Conservation (phyloP, 2,888 invertebrate species). For the Drosophila sordidula region DNA sequence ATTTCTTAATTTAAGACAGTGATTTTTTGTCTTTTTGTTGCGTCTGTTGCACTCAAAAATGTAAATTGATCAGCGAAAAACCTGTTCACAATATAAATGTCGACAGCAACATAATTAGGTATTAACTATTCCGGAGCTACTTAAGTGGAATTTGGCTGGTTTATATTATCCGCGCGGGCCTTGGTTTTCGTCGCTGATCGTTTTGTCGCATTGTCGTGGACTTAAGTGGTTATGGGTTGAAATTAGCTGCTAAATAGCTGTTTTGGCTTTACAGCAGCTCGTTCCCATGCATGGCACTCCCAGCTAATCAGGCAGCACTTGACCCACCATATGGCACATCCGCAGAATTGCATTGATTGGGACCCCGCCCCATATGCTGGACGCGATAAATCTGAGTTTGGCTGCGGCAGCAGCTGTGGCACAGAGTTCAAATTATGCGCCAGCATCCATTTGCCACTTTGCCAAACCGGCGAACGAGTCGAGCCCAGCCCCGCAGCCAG, state of each 20-base stretch:
- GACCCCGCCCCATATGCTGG: constrained; percentile 38
- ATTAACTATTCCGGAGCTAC: constrained; percentile 4
- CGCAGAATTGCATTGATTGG: constrained; percentile 62
- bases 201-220: constrained; percentile 29
- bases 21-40: background rate
- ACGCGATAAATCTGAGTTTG: constrained; percentile 53
- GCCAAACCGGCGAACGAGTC: constrained; percentile 29
- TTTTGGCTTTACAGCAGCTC: constrained; percentile 11
- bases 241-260: constrained; percentile 39
- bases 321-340: constrained; percentile 59
- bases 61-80: constrained; percentile 36
- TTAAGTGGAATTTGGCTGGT: constrained; percentile 12
- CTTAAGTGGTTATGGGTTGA: constrained; percentile 21
- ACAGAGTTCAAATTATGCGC: constrained; percentile 46
- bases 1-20: constrained; percentile 7
- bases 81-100: constrained; percentile 21
- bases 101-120: constrained; percentile 12
- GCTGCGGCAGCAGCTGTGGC: constrained; percentile 34
- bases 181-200: constrained; percentile 18
- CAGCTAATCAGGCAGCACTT: constrained; percentile 43
- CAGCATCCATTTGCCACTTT: constrained; percentile 53
- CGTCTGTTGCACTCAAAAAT: constrained; percentile 10
- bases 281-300: constrained; percentile 43
- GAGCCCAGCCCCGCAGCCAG: constrained; percentile 25
- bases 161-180: constrained; percentile 4